phyloP scores from a whole-genome alignment of 1,140 invertebrate genomes.

The Sitophilus oryzae region DNA sequence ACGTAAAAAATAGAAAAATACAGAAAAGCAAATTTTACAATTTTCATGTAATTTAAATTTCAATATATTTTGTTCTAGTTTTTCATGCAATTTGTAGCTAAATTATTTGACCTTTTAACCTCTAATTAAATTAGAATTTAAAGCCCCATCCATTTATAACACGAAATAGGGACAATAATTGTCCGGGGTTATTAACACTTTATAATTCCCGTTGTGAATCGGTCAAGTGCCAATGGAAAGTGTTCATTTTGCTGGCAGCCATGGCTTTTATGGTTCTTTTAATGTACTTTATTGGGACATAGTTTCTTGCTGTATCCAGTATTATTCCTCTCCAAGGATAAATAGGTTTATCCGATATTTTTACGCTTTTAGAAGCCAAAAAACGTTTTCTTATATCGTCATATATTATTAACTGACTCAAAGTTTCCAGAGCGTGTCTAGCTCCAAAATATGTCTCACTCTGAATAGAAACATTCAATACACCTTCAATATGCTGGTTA shows the following conservation, averaged over 20 bases:
- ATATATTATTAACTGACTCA: constrained; percentile 70
- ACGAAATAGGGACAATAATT: too few relatives aligned
- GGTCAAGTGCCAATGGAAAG: constrained; percentile 78
- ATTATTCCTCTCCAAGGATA: constrained; percentile 63
- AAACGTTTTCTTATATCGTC: constrained; percentile 52
- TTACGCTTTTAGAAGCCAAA: constrained; percentile 46
- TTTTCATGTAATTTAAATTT: too few relatives aligned
- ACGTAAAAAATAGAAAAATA: not conserved
- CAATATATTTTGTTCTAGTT: too few relatives aligned
- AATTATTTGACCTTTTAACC: too few relatives aligned
- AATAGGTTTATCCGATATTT: constrained; percentile 51
- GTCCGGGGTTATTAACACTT: too few relatives aligned
- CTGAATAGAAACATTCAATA: constrained; percentile 56
- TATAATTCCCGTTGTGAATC: too few relatives aligned
- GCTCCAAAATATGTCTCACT: constrained; percentile 67
- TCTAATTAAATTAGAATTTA: too few relatives aligned
- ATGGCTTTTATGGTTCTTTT: constrained; percentile 69
- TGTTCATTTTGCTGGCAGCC: constrained; percentile 72
- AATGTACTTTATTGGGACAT: constrained; percentile 58
- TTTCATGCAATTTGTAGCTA: too few relatives aligned
- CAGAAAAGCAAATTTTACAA: constrained; percentile 50
- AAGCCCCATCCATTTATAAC: too few relatives aligned
- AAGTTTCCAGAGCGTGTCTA: constrained; percentile 69
- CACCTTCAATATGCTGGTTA: constrained; percentile 42
- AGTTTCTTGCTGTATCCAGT: constrained; percentile 73